Base-by-base conservation (phyloP, 2,113 vertebrate species). In the Chaenogobius annularis region DNA sequence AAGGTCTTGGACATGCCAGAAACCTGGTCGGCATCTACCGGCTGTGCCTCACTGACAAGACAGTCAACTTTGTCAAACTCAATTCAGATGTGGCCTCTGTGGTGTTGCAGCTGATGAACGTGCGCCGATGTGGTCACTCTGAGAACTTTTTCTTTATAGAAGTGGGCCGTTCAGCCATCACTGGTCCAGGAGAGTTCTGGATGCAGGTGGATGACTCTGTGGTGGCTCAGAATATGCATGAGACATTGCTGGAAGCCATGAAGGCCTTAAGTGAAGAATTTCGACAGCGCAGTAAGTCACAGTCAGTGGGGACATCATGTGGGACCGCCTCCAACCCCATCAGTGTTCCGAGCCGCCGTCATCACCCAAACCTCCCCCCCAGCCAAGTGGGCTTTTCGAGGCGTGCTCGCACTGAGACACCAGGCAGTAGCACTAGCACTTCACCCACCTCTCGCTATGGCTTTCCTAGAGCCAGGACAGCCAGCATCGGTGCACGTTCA, bases 101-200 rank as follows among this genome's bases (percentile, higher is more conserved):
- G 70, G 93, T 94, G 64, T 87, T 95, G 64, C 94, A 95, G 86
- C 87, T 95, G 76, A 94, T 95, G 92, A 96, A 94, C 68, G 92
- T 94, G 6, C 92, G 93, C 31, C 88, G 92, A 59, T 96, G 95
- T 4, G 93, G 94, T 22, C 95, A 95, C 68, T 93, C 94, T 0
- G 94, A 95, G 80, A 93, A 95, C 50, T 95, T 93, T 70, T 96
- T 95, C 85, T 96, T 96, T 79, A 94, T 95, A 35, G 95, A 96
- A 81, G 94, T 96, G 22, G 92, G 95, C 5, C 92, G 91, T 26
- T 95, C 91, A 0, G 95, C 92, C 0, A 91, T 94, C 46, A 95
- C 91, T 0, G 93, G 95, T 0, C 94, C 94, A 0, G 91, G 94
- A 47, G 94, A 95, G 88, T 93, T 96, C 81, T 96, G 94, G 94